Base-by-base conservation (phyloP, 2,888 invertebrate genomes). In the Protodeltote pygarga region DNA sequence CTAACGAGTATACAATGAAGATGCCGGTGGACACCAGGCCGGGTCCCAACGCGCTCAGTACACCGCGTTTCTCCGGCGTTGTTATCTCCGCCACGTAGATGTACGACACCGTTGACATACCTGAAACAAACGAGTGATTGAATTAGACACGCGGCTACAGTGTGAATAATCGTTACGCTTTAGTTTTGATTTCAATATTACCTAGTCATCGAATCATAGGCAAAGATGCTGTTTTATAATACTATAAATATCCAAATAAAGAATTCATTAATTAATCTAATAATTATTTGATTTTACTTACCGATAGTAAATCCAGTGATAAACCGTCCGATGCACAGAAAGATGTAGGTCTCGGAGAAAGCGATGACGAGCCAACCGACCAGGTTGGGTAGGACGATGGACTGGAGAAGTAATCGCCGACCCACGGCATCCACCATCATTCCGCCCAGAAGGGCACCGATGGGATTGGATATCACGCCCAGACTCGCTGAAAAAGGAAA, bases 21-120 rank as follows among this genome's bases (percentile, higher is more conserved):
- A 96, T 95, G 0, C 95, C 95, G 1, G 95, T 93, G 0, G 95
- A 95, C 13, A 95, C 95, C 53, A 95, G 85, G 0, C 95, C 94
- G 0, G 95, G 95, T 0, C 95, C 95, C 13, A 95, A 75, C 0
- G 95, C 94, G 54, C 95, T 95, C 5, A 95, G 87, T 38, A 95
- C 93, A 1, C 95, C 95, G 38, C 95, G 87, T 63, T 94, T 94
- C 64, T 93, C 92, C 1, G 95, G 94, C 0, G 94, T 94, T 2
- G 95, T 94, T 32, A 95, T 93, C 87, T 96, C 94, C 0, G 94
- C 94, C 2, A 95, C 94, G 83, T 95, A 95, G 40, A 94, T 94
- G 82, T 94, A 95, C 41, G 94, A 94, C 0, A 93, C 94, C 13
- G 94, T 93, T 33, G 94, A 94, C 95, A 95, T 95, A 21, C 95